Base-by-base conservation (phyloP, 2,113 vertebrate species). In the Isichthys henryi region DNA sequence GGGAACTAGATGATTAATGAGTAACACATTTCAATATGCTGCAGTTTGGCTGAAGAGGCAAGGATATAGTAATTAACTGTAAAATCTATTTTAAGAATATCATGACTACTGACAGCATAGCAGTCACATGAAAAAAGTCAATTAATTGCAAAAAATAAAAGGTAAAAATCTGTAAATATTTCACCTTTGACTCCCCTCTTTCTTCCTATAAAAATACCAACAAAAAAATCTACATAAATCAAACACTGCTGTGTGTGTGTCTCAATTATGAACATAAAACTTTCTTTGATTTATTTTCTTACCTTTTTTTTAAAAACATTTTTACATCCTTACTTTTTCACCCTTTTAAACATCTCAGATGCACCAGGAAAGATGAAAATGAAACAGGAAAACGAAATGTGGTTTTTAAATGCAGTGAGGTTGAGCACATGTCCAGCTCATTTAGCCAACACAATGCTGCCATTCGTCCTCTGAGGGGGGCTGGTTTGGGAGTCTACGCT, bases 361-460 rank as follows among this genome's bases (percentile, higher is more conserved):
- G 62, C 23, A 66, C 5, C 15, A 77, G 62, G 49, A 70, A 77
- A 46, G 11, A 17, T 11, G n/a, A 27, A 49, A 52, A 50, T 80
- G 45, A 88, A 88, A 80, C 21, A n/a, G 39, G 23, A 27, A 50
- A 53, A 52, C 53, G n/a, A 88, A 82, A 88, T 80, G 66, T 80
- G 27, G 10, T 19, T 48, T 82, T 82, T 46, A 74, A 82, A 82
- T 82, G 70, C 46, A 39, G 48, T 21, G n/a, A 88, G 88, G 70
- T 15, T 48, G 27, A 88, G 27, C 17, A 88, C 8, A 80, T 53
- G 66, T 53, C 62, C 39, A 43, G 31, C 50, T 56, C 27, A 39
- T 39, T 89, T 83, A 83, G 31, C 31, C 49, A 82, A 10, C 27
- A 89, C 31, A 53, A 39, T 35, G 19, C 31, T 74, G 50, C 31